Percentiles rank a stretch among this genome's conserved stretches.
Evolutionary conservation across 2,888 invertebrate species (phyloP).

Genomic region (Empis livida): DNA sequence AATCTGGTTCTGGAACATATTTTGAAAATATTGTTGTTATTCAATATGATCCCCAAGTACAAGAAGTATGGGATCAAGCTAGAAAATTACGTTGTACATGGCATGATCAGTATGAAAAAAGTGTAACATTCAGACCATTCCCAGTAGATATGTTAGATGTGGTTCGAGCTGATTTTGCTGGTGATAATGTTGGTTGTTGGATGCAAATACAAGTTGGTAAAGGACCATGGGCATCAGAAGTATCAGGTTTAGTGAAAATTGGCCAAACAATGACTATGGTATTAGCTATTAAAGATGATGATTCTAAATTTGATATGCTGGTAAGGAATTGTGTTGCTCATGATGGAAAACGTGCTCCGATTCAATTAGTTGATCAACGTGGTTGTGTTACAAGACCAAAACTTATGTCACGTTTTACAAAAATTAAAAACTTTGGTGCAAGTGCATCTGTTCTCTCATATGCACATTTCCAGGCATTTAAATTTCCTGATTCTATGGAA

Average conservation of each 20-base stretch:
- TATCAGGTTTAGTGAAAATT: conserved; percentile 85
- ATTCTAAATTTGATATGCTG: conserved; percentile 90
- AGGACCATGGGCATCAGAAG: conserved; percentile 92
- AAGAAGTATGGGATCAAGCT: conserved; percentile 93
- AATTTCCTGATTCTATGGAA: conserved; percentile 93
- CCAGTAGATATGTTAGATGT: conserved; percentile 92
- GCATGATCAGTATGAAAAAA: conserved; percentile 93
- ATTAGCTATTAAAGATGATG: conserved; percentile 86
- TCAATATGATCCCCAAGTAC: conserved; percentile 86
- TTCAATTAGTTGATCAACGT: conserved; percentile 82
- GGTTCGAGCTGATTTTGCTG: conserved; percentile 87
- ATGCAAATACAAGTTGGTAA: conserved; percentile 95
- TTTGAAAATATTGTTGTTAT: conserved; percentile 90
- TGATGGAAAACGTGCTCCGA: conserved; percentile 85
- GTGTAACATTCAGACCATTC: conserved; percentile 87
- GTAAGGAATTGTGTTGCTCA: conserved; percentile 90
- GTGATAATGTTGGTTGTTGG: conserved; percentile 93
- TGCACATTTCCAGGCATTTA: conserved; percentile 90
- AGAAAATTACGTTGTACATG: conserved; percentile 84
- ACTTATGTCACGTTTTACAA: conserved; percentile 85
- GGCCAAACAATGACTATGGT: conserved; percentile 97
- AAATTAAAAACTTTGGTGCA: conserved; percentile 90
- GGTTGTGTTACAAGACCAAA: conserved; percentile 88
- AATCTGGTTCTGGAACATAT: conserved; percentile 80
- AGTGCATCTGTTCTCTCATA: conserved; percentile 84